Evolutionary conservation across 30 jellyfish, hydroid and myxozoan species (phyloP).

Genomic region (Hydractinia echinata): DNA sequence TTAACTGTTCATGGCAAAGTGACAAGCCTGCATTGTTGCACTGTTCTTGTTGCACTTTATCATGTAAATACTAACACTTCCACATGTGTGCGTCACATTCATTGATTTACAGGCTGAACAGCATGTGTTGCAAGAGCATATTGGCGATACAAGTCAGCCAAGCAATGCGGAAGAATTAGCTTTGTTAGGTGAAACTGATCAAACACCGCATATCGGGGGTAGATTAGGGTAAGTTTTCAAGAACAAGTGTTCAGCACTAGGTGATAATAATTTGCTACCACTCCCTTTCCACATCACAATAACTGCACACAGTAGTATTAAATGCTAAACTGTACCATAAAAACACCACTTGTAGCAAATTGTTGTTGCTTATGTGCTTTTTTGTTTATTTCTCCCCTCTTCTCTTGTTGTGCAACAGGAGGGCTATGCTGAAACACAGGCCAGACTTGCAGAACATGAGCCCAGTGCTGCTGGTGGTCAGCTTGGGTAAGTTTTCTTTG

Average conservation of each 20-base stretch:
- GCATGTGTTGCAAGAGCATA: slow-evolving; percentile 92
- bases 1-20: too few relatives aligned
- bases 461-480: slow-evolving; percentile 93
- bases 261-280: not conserved
- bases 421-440: slow-evolving; percentile 74
- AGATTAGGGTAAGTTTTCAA: slow-evolving; percentile 90
- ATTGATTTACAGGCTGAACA: slow-evolving; percentile 91
- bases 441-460: slow-evolving; percentile 71
- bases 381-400: not conserved
- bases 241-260: not conserved
- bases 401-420: slow-evolving; percentile 56
- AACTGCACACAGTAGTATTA: too few relatives aligned
- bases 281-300: too few relatives aligned
- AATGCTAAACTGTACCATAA: too few relatives aligned
- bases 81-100: not conserved
- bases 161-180: slow-evolving; percentile 69
- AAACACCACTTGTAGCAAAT: slow-evolving; percentile 2
- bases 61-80: too few relatives aligned
- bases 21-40: too few relatives aligned
- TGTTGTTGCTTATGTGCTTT: not conserved
- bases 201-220: slow-evolving; percentile 91
- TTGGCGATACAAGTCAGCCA: slow-evolving; percentile 54
- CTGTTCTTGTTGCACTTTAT: too few relatives aligned
- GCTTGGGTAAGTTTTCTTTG: slow-evolving; percentile 86
- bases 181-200: slow-evolving; percentile 86